Evolutionary conservation across 1,140 invertebrate species (phyloP), one percentile per base, ranked within the genome.

Genomic region (Diabrotica virgifera): DNA sequence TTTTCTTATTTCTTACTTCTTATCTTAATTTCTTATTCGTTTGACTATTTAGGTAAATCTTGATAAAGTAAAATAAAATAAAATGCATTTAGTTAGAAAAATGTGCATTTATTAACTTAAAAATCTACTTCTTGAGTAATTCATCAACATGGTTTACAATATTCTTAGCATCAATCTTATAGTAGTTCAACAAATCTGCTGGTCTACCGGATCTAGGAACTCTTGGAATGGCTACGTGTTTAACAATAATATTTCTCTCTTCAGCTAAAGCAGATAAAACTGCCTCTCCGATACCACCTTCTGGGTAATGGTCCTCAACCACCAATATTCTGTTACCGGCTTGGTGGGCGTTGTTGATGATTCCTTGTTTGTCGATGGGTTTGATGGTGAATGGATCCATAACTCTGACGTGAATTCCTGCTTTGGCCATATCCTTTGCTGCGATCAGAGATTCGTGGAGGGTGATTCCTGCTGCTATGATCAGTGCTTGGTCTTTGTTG

Each of bases 251-350:
- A 74, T 90, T 85, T 8, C 82, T 82, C 71, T 91, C 85, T 66
- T 85, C 79, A 12, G 91, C 84, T 54, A 99, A 83, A 10, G 91
- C 95, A 11, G 87, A 86, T 13, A 89, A 76, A 8, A 99, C 96
- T 58, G 97, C 96, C 76, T 99, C 97, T 64, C 97, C 97, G 57
- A 99, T 78, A 67, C 97, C 97, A 73, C 97, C 94, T 82, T 95
- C 90, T 46, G 89, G 85, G 77, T 99, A 99, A 81, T 99, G 97
- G 81, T 99, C 97, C 79, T 99, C 97, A 5, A 98, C 95, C 35
- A 95, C 95, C 55, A 99, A 74, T 51, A 99, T 86, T 35, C 87
- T 84, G 0, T 94, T 94, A 38, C 90, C 90, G 67, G 85, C 88
- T 57, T 90, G 87, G 52, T 85, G 85, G 7, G 95, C 96, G 78